Evolutionary conservation across 2,113 vertebrate species (phyloP).

Genomic region (Alethe castanea): DNA sequence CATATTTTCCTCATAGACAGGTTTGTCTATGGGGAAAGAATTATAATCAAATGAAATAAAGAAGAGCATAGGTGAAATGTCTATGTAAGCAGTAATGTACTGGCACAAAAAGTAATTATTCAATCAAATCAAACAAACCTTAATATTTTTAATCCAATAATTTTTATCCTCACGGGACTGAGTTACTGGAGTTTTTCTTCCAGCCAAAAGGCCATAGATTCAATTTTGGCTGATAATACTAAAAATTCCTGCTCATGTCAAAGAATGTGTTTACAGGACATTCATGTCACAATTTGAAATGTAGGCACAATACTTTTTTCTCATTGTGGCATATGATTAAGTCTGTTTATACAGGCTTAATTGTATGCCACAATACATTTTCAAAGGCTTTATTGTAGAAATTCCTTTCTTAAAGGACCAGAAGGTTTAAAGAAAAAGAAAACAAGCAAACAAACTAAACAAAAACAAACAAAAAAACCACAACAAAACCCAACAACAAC

Average conservation of each 20-base stretch:
- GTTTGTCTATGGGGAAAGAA: conserved; percentile 8
- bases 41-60: conserved; percentile 9
- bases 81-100: neutral
- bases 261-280: neutral
- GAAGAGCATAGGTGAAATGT: neutral
- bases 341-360: neutral
- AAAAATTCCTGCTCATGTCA: neutral
- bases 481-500: neutral
- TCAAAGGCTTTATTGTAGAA: neutral
- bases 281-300: neutral
- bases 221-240: neutral
- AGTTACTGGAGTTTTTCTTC: neutral
- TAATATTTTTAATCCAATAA: neutral
- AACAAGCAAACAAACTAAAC: too few relatives aligned
- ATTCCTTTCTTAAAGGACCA: neutral
- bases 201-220: neutral
- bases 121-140: neutral
- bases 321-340: neutral
- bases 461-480: neutral
- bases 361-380: fast-evolving
- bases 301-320: neutral
- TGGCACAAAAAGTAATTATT: conserved; percentile 12
- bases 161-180: neutral
- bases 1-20: neutral
- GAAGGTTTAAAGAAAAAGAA: neutral